Base-by-base conservation (phyloP, 2,888 invertebrate genomes). In the Drosophila silvestris region DNA sequence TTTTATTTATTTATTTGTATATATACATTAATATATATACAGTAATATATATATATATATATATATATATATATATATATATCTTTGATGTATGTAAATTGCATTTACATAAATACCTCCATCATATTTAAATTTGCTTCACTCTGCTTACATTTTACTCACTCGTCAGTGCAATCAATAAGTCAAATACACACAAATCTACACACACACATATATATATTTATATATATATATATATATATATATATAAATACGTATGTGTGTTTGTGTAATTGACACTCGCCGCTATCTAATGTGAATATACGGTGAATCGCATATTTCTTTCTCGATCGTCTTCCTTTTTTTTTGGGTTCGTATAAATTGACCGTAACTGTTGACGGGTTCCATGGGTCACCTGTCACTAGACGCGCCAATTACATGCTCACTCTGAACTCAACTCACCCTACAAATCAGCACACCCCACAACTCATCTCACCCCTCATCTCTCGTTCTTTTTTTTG, bases 361-460 rank as follows among this genome's bases (percentile, higher is more conserved):
- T 47, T 47, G 7, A 47, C 47, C 26, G 26, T 47, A 47, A 9
- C 26, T 47, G 16, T 47, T 47, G 47, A 47, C 47, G 47, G 47
- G 47, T 47, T 5, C 47, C 19, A 44, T 67, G 53, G 75, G 66
- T 72, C 77, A 79, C 68, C 70, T 77, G 80, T 56, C 71, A 51
- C 66, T 50, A 57, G 64, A 62, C 44, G 58, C 57, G 66, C 41
- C 64, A 75, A 78, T 80, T 80, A 63, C 70, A 66, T 66, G 59
- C 79, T 61, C 77, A 51, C 22, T 47, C 26, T 47, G 22, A 47
- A 47, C 16, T 26, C 16, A 47, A 28, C 19, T 51, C 19, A 51
- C 64, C 64, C 65, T 33, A 5, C 16, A 47, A 47, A 16, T 22
- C 47, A 47, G 1, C 22, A 5, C 22, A 16, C 35, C 30, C 30